A percentile compares a stretch with the other conserved stretches of the same genome.
Conservation (phyloP, 2,113 vertebrate genomes). For the Grammomys dolichurus region DNA sequence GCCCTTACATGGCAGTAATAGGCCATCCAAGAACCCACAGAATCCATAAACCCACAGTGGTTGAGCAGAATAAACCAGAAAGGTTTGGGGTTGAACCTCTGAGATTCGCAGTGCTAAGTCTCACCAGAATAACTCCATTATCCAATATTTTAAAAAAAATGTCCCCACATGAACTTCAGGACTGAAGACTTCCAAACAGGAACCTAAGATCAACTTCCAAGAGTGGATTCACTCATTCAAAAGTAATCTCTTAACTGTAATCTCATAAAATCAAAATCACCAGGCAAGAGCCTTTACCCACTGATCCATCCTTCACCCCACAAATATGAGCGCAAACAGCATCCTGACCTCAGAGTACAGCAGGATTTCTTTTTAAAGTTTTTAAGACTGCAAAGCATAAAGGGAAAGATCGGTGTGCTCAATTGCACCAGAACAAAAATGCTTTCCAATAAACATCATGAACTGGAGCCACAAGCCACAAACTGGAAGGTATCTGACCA, state of each 20-base stretch:
- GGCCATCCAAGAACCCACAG: background rate
- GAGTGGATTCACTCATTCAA: background rate
- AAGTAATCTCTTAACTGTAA: too few relatives aligned
- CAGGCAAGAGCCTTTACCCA: background rate
- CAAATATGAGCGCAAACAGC: background rate
- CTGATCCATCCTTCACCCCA: background rate
- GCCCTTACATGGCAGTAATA: background rate
- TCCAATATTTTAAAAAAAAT: background rate
- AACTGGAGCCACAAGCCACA: background rate
- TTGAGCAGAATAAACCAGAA: background rate
- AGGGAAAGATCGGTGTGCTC: constrained; percentile 42
- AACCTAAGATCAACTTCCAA: background rate
- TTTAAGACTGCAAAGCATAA: constrained; percentile 6
- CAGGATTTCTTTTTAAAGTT: constrained; percentile 10
- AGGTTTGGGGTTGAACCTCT: background rate
- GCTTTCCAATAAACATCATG: background rate
- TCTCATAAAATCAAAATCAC: too few relatives aligned
- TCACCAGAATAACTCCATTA: background rate
- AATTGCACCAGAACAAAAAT: background rate
- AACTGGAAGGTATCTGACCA: background rate
- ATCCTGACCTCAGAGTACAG: background rate
- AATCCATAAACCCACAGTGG: background rate
- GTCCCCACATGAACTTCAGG: background rate
- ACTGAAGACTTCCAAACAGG: background rate
- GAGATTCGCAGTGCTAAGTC: background rate